phyloP scores from a whole-genome alignment of 1,140 invertebrate genomes.

The Bicyclus anynana region DNA sequence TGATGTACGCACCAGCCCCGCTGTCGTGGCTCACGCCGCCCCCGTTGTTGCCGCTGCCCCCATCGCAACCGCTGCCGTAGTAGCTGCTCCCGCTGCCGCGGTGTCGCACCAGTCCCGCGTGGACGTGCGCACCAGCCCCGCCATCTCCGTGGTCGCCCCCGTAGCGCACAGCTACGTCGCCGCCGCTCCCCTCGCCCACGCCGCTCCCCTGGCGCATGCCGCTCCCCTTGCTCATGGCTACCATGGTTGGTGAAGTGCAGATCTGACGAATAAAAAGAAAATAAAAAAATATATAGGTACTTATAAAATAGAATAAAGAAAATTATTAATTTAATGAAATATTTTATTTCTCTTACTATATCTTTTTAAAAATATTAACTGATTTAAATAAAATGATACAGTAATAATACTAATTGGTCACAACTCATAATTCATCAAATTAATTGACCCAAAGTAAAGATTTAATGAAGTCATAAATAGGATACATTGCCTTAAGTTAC shows the following conservation, averaged over 20 bases:
- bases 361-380: too few species aligned
- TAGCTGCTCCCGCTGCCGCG: constrained; percentile 40
- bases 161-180: constrained; percentile 25
- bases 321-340: too few species aligned
- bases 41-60: constrained; percentile 34
- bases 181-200: constrained; percentile 18
- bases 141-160: too few species aligned
- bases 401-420: too few species aligned
- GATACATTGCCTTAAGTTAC: too few species aligned
- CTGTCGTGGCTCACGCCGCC: constrained; percentile 25
- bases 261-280: constrained; percentile 37
- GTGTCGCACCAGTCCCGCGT: constrained; percentile 53
- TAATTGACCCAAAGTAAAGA: too few species aligned
- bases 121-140: constrained; percentile 36
- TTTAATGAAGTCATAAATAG: too few species aligned
- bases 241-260: constrained; percentile 49
- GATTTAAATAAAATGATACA: too few species aligned
- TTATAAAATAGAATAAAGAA: neutral
- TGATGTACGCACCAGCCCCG: constrained; percentile 37
- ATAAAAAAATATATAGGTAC: too few species aligned
- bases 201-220: constrained; percentile 30
- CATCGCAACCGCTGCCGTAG: neutral
- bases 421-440: too few species aligned
- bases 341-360: too few species aligned
- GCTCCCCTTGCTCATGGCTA: constrained; percentile 34